A percentile compares a stretch with the other conserved stretches of the same genome.
These are phyloP conservation scores for Sander vitreus DNA, from an alignment of 2,113 vertebrate genomes.

Conservation along the genomic window DNA sequence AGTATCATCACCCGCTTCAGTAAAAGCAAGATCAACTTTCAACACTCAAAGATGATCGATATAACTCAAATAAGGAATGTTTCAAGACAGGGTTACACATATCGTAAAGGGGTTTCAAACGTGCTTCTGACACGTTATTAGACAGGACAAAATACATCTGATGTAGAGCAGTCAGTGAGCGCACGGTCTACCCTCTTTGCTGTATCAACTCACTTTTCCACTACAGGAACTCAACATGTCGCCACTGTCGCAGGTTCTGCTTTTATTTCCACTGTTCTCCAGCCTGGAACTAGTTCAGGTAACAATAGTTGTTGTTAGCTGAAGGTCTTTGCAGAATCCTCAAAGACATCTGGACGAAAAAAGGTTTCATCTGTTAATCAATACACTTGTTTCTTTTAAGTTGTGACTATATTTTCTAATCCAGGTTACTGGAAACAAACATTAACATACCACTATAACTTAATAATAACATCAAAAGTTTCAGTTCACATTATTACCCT, in stretches of 20 bases:
- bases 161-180: background rate
- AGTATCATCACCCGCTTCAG: constrained; percentile 44
- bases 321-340: no score
- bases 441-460: no score
- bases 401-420: no score
- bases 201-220: constrained; percentile 1
- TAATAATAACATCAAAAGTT: no score
- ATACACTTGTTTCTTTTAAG: no score
- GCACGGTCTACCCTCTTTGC: background rate
- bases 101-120: constrained; percentile 20
- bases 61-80: constrained; percentile 61
- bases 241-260: background rate
- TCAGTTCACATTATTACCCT: no score
- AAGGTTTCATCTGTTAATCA: no score
- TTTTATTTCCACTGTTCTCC: constrained; percentile 10
- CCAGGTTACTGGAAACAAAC: no score
- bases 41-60: constrained; percentile 30
- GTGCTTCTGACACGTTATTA: constrained; percentile 1
- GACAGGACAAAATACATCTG: background rate
- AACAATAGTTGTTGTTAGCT: no score
- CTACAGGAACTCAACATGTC: background rate
- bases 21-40: background rate
- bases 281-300: no score
- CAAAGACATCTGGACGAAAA: no score
- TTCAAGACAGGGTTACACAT: constrained; percentile 32